These are phyloP conservation scores for Enteromius unitaeniatus DNA, from an alignment of 2,797 vertebrate species.

Conservation along the genomic window DNA sequence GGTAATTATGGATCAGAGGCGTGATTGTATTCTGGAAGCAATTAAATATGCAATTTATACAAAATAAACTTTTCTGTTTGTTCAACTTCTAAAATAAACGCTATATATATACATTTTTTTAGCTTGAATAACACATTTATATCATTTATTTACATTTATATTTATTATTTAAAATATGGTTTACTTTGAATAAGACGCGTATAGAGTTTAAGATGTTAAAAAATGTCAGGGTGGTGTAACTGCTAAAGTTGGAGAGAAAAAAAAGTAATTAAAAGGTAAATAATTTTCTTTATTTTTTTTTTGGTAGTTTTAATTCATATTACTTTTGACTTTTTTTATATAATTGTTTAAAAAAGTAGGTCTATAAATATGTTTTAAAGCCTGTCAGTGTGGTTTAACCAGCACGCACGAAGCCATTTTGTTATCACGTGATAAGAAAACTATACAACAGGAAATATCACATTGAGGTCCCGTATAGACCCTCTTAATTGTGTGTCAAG, in stretches of 20 bases:
- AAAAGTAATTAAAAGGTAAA: neutral
- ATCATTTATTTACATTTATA: neutral
- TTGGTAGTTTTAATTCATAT: neutral
- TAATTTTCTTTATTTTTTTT: neutral
- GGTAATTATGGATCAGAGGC: neutral
- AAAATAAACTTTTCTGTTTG: neutral
- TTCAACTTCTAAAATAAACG: neutral
- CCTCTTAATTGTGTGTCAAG: neutral
- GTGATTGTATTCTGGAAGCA: neutral
- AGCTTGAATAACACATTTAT: neutral
- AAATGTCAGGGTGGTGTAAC: neutral
- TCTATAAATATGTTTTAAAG: neutral
- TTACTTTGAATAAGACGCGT: neutral
- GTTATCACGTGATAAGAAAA: neutral
- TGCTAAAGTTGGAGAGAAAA: neutral
- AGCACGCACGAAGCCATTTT: constrained; percentile 15
- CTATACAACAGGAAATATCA: neutral
- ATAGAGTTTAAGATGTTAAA: neutral
- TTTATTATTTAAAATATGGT: neutral
- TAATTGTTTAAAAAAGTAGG: neutral
- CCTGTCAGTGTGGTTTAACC: constrained; percentile 3
- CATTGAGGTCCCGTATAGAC: neutral
- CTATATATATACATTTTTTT: neutral
- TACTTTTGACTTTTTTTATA: neutral
- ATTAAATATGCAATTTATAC: too few relatives aligned